Conservation (phyloP, 2,113 vertebrate genomes). For the Syngnathus typhle region DNA sequence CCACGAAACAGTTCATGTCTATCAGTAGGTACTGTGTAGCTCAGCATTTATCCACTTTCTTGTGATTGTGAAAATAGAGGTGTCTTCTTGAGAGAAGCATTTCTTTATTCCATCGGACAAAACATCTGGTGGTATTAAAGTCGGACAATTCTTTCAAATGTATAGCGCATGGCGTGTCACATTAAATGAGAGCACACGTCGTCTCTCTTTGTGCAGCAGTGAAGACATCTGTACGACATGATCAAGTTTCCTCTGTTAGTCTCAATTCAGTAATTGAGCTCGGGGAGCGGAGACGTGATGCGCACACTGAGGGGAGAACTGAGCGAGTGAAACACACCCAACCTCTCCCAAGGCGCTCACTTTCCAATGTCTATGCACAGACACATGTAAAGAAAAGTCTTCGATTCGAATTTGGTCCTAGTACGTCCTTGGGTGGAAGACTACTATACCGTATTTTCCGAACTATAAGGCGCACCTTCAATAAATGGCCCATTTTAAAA, state of each 20-base stretch:
- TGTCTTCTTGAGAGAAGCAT: background rate
- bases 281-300: conserved; percentile 66
- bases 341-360: background rate
- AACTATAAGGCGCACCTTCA: too few species aligned
- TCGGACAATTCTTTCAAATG: background rate
- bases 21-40: background rate
- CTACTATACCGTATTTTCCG: too few species aligned
- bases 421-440: too few species aligned
- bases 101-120: conserved; percentile 42
- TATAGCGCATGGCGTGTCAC: conserved; percentile 32
- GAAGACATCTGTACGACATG: conserved; percentile 60
- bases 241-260: conserved; percentile 75
- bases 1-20: background rate
- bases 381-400: too few species aligned
- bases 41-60: too few species aligned
- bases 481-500: too few species aligned
- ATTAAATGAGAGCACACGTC: conserved; percentile 63
- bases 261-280: conserved; percentile 76
- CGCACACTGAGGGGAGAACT: conserved; percentile 57
- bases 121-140: background rate
- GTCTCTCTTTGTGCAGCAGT: conserved; percentile 26
- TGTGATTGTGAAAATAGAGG: background rate
- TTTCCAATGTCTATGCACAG: too few species aligned
- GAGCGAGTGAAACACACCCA: conserved; percentile 30
- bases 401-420: too few species aligned